Percentiles rank a stretch among this genome's conserved stretches.
These are phyloP conservation scores for Hofmannophila pseudospretella DNA, from an alignment of 2,888 invertebrate species.

Conservation along the genomic window DNA sequence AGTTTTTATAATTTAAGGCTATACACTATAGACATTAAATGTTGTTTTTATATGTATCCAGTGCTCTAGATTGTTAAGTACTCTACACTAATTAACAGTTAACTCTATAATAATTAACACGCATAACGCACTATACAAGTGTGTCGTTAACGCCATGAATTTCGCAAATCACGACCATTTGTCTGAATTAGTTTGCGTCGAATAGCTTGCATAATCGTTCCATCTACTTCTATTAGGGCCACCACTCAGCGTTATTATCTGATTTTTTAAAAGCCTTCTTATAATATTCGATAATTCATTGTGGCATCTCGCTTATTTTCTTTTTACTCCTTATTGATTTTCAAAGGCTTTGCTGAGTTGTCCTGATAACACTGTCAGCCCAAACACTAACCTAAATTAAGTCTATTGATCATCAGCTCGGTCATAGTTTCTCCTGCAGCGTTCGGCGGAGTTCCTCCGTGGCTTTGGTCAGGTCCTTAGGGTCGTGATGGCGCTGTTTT, in stretches of 20 bases:
- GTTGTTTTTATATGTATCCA: slow-evolving; percentile 3
- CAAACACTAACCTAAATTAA: not conserved
- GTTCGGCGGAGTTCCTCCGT: slow-evolving; percentile 87
- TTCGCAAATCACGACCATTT: slow-evolving; percentile 34
- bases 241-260: not conserved
- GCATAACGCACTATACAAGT: slow-evolving; percentile 4
- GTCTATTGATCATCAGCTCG: slow-evolving; percentile 6
- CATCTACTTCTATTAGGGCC: slow-evolving; percentile 15
- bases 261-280: too few relatives aligned
- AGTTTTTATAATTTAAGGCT: too few relatives aligned
- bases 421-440: slow-evolving; percentile 87
- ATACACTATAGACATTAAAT: slow-evolving; percentile 5
- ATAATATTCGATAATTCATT: too few relatives aligned
- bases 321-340: too few relatives aligned
- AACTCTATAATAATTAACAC: slow-evolving; percentile 6
- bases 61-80: slow-evolving; percentile 3
- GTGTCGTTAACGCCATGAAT: slow-evolving; percentile 9
- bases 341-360: too few relatives aligned
- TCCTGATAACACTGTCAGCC: not conserved
- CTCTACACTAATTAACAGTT: slow-evolving; percentile 7
- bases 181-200: slow-evolving; percentile 28
- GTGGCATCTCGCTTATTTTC: too few relatives aligned
- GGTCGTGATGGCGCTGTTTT: slow-evolving; percentile 66
- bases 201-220: slow-evolving; percentile 30
- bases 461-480: slow-evolving; percentile 80